Percentiles rank a stretch among this genome's conserved stretches.
These are phyloP conservation scores for Aegotheles bennettii DNA, from an alignment of 2,113 vertebrate genomes.

Conservation along the genomic window DNA sequence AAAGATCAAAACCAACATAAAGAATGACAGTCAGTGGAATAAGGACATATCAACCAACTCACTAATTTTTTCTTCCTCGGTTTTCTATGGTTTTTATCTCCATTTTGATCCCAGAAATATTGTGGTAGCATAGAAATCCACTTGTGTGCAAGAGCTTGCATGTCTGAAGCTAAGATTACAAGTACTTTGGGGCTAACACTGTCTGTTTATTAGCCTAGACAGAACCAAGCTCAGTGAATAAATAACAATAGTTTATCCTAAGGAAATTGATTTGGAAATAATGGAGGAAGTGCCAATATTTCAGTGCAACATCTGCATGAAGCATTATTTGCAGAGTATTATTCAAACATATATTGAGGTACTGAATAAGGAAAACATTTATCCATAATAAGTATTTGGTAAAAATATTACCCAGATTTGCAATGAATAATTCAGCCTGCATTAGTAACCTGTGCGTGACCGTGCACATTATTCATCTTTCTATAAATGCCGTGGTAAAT, in stretches of 20 bases:
- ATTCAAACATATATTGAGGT: neutral
- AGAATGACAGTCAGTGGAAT: neutral
- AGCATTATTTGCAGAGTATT: slow-evolving; percentile 4
- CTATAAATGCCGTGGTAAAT: neutral
- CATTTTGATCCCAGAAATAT: neutral
- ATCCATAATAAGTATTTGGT: slow-evolving; percentile 8
- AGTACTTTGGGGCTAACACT: neutral
- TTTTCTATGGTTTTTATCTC: neutral
- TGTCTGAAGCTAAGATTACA: neutral
- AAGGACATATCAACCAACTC: neutral
- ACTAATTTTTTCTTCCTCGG: neutral
- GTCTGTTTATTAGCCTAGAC: neutral
- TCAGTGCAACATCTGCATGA: neutral
- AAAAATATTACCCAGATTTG: slow-evolving; percentile 15
- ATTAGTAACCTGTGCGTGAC: neutral
- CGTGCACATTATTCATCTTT: neutral
- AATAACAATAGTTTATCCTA: neutral
- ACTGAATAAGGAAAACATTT: slow-evolving; percentile 33
- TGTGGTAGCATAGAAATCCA: neutral
- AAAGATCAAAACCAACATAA: neutral
- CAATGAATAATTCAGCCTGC: slow-evolving; percentile 38
- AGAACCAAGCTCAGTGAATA: neutral
- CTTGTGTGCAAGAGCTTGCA: neutral
- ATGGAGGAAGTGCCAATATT: neutral
- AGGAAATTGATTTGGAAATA: slow-evolving; percentile 22